Evolutionary conservation across 2,888 invertebrate species (phyloP).

Genomic region (Drosophila ustulata): DNA sequence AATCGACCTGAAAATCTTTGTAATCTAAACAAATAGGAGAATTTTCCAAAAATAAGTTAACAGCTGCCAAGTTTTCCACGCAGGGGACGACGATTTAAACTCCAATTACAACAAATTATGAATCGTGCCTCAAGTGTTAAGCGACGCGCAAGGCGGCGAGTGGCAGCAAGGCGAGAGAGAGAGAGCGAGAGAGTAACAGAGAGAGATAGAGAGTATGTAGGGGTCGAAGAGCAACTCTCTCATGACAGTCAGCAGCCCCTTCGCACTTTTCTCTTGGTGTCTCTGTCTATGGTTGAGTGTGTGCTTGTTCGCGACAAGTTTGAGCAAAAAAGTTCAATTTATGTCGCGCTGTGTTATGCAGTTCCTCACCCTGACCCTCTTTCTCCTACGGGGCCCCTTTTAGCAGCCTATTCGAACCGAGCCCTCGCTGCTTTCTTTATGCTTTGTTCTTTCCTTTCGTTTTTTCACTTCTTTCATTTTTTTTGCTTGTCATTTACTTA

Average conservation of each 20-base stretch:
- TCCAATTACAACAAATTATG: conserved; percentile 76
- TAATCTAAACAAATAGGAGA: conserved; percentile 42
- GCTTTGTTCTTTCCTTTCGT: conserved; percentile 52
- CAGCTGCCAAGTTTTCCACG: conserved; percentile 37
- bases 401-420: conserved; percentile 4
- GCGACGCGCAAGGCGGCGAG: no score
- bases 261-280: conserved; percentile 2
- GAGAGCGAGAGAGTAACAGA: conserved; percentile 1
- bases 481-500: conserved; percentile 69
- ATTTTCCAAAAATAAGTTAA: conserved; percentile 42
- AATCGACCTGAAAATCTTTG: conserved; percentile 12
- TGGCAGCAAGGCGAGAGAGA: no score
- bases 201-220: neutral
- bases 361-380: conserved; percentile 2
- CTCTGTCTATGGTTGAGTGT: no score
- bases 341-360: conserved; percentile 73
- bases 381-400: conserved; percentile 1
- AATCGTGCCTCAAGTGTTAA: conserved; percentile 61
- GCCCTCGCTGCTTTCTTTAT: conserved; percentile 62
- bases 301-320: conserved; percentile 54
- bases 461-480: conserved; percentile 6
- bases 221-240: conserved; percentile 12
- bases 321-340: conserved; percentile 75
- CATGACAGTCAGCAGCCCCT: conserved; percentile 3
- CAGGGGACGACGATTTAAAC: conserved; percentile 59